Conservation (phyloP, 2,797 vertebrate species). For the Syngnathus rostellatus region DNA sequence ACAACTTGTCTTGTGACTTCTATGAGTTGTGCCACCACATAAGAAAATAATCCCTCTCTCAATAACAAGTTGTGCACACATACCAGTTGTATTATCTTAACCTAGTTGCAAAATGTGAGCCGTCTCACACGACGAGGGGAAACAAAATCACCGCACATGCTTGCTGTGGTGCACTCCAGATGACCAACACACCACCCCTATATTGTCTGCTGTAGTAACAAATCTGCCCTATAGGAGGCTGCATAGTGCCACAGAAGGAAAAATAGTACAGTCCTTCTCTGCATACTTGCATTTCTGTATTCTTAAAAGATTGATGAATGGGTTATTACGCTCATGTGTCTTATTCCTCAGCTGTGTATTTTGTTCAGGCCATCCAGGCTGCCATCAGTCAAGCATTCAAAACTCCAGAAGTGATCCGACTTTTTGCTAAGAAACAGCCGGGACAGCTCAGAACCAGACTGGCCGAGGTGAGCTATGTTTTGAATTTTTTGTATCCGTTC, state of each 20-base stretch:
- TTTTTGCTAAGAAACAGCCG: constrained; percentile 98
- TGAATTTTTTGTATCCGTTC: neutral
- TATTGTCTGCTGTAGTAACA: too few relatives aligned
- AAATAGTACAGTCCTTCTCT: too few relatives aligned
- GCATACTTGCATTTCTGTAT: too few relatives aligned
- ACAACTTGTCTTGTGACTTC: neutral
- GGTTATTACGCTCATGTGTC: neutral
- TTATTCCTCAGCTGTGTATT: constrained; percentile 8
- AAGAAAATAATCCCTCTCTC: neutral
- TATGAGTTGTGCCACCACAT: too few relatives aligned
- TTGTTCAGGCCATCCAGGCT: constrained; percentile 87
- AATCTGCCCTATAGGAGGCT: too few relatives aligned
- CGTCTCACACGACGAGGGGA: too few relatives aligned
- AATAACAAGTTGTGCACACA: neutral
- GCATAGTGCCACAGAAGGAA: neutral
- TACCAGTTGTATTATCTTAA: neutral
- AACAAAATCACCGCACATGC: too few relatives aligned
- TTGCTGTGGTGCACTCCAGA: neutral
- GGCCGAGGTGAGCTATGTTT: constrained; percentile 75
- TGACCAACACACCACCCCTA: too few relatives aligned
- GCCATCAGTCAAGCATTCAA: constrained; percentile 98
- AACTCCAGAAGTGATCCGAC: constrained; percentile 94
- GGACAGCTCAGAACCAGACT: constrained; percentile 88
- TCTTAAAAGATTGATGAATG: neutral
- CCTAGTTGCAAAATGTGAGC: too few relatives aligned